Conservation (phyloP, 2,888 invertebrate species). For the Drepana falcataria region DNA sequence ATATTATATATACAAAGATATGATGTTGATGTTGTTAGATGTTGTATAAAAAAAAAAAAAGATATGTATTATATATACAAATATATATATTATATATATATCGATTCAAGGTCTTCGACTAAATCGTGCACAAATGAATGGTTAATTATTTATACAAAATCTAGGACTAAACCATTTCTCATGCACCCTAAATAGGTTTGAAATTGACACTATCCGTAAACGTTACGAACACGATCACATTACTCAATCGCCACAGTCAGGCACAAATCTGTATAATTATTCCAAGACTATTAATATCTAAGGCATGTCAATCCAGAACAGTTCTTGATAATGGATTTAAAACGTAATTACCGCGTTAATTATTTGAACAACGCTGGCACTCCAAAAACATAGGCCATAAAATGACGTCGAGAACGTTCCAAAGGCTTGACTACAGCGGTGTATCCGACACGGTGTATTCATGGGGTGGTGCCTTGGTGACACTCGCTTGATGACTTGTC, state of each 20-base stretch:
- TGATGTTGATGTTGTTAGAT: no score
- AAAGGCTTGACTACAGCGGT: not conserved
- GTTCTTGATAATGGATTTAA: not conserved
- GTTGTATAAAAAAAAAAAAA: no score
- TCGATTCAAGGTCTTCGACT: no score
- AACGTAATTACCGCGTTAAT: not conserved
- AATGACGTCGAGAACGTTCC: not conserved
- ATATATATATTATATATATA: no score
- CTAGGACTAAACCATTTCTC: not conserved
- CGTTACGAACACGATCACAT: conserved; percentile 2
- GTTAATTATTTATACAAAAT: not conserved
- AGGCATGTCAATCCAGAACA: not conserved
- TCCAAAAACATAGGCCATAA: not conserved
- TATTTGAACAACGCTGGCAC: not conserved
- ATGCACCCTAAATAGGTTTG: not conserved
- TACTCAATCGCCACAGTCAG: conserved; percentile 1
- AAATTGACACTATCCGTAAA: not conserved
- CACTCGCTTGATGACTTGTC: conserved; percentile 39
- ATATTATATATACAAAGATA: no score
- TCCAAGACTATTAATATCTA: not conserved
- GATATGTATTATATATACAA: no score
- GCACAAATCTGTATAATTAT: not conserved
- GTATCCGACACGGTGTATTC: conserved; percentile 13
- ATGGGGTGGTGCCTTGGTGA: conserved; percentile 12
- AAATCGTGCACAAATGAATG: not conserved